Evolutionary conservation across 2,888 invertebrate species (phyloP).

Genomic region (Drosophila rellima): DNA sequence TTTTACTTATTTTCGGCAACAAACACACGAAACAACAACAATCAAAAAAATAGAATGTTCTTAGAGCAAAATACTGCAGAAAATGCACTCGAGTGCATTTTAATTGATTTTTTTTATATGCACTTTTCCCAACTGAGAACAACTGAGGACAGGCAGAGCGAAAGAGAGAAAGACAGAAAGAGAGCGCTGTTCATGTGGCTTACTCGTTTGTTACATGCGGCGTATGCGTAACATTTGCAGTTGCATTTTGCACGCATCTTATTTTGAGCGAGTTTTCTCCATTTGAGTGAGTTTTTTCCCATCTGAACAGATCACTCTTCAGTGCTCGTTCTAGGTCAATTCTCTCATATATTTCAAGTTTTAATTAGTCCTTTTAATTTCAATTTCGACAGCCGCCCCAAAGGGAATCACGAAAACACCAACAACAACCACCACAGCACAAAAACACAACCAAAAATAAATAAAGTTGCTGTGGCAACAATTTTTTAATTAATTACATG

Average conservation of each 20-base stretch:
- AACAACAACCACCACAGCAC: not conserved
- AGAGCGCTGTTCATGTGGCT: constrained; percentile 22
- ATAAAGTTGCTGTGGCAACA: constrained; percentile 64
- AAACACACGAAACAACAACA: constrained; percentile 28
- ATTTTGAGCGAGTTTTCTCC: constrained; percentile 45
- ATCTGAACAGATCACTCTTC: constrained; percentile 53
- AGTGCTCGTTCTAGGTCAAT: constrained; percentile 62
- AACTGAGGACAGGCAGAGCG: constrained; percentile 39
- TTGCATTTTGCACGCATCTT: constrained; percentile 61
- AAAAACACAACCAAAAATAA: constrained; percentile 6
- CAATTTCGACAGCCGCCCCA: constrained; percentile 57
- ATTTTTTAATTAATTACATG: constrained; percentile 79
- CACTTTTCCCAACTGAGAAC: constrained; percentile 38
- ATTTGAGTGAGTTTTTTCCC: constrained; percentile 17
- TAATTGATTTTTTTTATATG: constrained; percentile 72
- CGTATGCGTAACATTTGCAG: constrained; percentile 78
- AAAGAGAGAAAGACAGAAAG: constrained; percentile 22
- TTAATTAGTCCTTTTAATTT: constrained; percentile 72
- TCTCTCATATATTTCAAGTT: constrained; percentile 66
- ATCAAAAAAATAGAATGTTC: not conserved
- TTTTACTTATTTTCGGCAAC: constrained; percentile 59
- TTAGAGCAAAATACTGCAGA: constrained; percentile 11
- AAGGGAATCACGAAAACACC: constrained; percentile 22
- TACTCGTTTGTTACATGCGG: constrained; percentile 59
- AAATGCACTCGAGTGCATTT: constrained; percentile 76